These are phyloP conservation scores for Desmodus rotundus DNA, from an alignment of 2,113 vertebrate genomes.

Conservation along the genomic window DNA sequence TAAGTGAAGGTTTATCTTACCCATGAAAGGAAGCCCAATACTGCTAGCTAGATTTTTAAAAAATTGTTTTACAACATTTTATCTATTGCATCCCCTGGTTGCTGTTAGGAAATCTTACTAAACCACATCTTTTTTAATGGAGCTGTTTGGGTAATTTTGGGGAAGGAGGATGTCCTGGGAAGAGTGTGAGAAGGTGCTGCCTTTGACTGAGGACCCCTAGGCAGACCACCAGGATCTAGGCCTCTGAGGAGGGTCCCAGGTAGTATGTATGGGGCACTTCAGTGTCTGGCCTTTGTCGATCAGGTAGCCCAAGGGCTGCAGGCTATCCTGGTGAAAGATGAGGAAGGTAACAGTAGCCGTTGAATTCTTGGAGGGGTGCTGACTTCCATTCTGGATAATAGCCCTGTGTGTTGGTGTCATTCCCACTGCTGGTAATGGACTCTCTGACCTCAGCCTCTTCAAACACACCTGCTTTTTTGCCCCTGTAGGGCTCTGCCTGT, in stretches of 20 bases:
- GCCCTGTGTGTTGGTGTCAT: not conserved
- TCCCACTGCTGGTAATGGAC: fast-evolving
- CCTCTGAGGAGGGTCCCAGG: not conserved
- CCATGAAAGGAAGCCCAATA: not conserved
- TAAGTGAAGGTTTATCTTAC: not conserved
- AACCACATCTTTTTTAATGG: not conserved
- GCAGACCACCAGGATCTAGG: no score
- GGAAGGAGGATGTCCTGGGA: not conserved
- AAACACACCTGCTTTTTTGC: fast-evolving
- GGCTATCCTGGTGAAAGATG: not conserved
- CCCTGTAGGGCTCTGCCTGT: slow-evolving; percentile 91
- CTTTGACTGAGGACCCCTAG: not conserved
- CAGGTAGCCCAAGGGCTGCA: no score
- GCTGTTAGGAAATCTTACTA: not conserved
- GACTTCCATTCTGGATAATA: fast-evolving
- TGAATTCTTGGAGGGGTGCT: no score
- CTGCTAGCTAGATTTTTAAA: not conserved
- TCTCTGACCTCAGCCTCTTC: not conserved
- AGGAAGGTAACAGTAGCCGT: fast-evolving
- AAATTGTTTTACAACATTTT: not conserved
- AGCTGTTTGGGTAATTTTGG: not conserved
- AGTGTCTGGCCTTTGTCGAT: not conserved
- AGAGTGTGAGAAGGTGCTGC: fast-evolving
- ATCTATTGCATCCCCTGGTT: not conserved
- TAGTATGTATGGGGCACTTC: not conserved